Evolutionary conservation across 2,888 invertebrate species (phyloP).

Genomic region (Eupsilia transversa): DNA sequence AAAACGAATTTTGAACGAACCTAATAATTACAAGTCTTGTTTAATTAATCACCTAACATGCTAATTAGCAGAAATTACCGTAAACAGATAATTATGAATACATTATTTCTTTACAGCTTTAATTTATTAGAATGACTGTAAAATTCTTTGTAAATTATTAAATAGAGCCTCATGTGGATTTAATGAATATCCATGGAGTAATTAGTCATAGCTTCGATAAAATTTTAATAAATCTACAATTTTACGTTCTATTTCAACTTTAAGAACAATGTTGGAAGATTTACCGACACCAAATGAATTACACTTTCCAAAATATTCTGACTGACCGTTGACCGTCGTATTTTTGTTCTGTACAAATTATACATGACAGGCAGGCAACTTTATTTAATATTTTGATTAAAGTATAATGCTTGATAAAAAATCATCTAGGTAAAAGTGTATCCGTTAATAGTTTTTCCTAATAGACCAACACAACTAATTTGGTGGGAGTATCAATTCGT

Average conservation of each 20-base stretch:
- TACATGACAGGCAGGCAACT: background rate
- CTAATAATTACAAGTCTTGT: background rate
- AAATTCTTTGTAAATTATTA: background rate
- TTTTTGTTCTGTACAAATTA: background rate
- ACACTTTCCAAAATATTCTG: background rate
- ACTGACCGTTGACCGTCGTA: no score
- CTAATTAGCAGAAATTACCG: constrained; percentile 17
- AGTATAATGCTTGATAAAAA: background rate
- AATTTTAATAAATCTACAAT: background rate
- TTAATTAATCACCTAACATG: constrained; percentile 19
- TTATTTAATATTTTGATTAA: background rate
- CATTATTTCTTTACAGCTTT: background rate
- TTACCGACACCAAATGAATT: background rate
- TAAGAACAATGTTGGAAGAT: background rate
- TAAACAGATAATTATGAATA: background rate
- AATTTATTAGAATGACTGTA: background rate
- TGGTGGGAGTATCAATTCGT: constrained; percentile 23
- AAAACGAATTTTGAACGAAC: background rate
- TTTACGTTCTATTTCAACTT: background rate
- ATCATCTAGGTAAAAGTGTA: background rate
- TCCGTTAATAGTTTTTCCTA: background rate
- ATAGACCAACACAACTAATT: background rate
- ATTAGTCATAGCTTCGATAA: background rate
- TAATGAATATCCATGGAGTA: background rate
- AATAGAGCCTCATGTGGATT: background rate